Evolutionary conservation across 2,113 vertebrate genomes (phyloP), one percentile per base, ranked within the genome.

Genomic region (Phylloscopus whistleri): DNA sequence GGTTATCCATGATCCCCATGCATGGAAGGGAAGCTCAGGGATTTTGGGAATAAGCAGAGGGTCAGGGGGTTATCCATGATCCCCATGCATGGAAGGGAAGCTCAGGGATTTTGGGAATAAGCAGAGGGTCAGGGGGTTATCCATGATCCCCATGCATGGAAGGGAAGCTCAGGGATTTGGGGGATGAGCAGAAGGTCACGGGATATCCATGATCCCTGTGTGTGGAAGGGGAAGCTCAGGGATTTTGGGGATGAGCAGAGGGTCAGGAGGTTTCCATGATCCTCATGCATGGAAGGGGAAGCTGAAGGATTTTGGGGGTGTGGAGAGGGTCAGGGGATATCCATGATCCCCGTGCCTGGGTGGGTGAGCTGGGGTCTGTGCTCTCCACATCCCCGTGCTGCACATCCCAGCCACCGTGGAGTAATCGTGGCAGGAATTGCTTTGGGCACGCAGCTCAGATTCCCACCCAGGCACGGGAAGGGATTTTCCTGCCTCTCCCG

Each of bases 1-100:
- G 24, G 37, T n/a, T 7, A 4, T 3, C 19, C 0, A 6, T 1
- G 7, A 22, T 51, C 35, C 49, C 15, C 0, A 0, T 56, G 23
- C 27, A n/a, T n/a, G 7, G 3, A 55, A 18, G 3, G 7, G 19
- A 10, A 33, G 16, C 3, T 48, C 0, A 48, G 2, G 55, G 73
- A 37, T 60, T 59, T 30, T 17, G 11, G 55, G 73, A 0, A 14
- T 76, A 27, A 1, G 44, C 7, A 60, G 31, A 26, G 1, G 56
- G 8, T 48, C 31, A 19, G 31, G 43, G 63, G 39, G 17, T 63
- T n/a, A 14, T 62, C 27, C 27, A 21, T 62, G 60, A 52, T 52
- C 16, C 16, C 6, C 1, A 2, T 26, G 51, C 51, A 4, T 28
- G 26, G 14, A 15, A 52, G 9, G 15, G 51, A 52, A 52, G 26